Conservation (phyloP, 2,113 vertebrate species). For the Carlito syrichta region DNA sequence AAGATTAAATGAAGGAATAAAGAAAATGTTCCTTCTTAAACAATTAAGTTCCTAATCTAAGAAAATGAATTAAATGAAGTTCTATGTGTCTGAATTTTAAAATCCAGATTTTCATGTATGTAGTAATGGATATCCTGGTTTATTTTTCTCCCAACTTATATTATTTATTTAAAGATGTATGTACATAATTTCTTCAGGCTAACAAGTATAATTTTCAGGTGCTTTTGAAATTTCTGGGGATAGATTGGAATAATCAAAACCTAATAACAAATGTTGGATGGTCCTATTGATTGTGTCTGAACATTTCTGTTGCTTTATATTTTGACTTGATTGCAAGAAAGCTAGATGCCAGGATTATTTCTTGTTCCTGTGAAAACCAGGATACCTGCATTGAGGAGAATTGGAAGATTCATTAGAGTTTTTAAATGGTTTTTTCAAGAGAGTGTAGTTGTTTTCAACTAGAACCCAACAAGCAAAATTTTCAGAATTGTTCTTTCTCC, state of each 20-base stretch:
- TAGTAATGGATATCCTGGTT: background rate
- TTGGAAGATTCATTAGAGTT: background rate
- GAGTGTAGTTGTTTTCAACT: background rate
- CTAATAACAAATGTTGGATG: background rate
- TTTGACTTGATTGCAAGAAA: background rate
- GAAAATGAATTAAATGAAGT: background rate
- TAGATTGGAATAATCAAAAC: background rate
- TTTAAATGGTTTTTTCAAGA: background rate
- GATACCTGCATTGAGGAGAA: background rate
- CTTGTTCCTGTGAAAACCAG: background rate
- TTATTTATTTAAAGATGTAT: background rate
- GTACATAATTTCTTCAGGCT: background rate
- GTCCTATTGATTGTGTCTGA: background rate
- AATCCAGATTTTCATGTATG: background rate
- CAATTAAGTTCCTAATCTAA: background rate
- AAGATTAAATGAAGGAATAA: background rate
- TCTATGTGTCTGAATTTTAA: background rate
- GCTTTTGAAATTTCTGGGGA: background rate
- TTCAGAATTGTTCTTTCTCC: background rate
- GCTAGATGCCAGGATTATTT: background rate
- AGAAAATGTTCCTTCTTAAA: background rate
- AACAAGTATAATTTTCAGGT: background rate
- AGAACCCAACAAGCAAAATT: background rate
- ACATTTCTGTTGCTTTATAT: background rate
- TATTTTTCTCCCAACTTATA: background rate